Conservation (phyloP, 2,888 invertebrate species). For the Esperia sulphurella region DNA sequence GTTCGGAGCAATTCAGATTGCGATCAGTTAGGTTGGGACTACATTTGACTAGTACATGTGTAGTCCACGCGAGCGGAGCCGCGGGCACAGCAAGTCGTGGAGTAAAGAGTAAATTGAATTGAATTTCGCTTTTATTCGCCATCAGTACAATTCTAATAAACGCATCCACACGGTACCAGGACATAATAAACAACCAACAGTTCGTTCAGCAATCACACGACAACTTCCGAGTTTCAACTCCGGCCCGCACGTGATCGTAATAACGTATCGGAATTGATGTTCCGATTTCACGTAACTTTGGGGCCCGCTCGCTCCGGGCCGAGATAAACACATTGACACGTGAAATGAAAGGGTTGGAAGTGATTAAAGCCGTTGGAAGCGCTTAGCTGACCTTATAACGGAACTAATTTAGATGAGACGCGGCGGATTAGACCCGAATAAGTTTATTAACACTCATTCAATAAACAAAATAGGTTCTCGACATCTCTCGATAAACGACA, state of each 20-base stretch:
- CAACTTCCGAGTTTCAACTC: not conserved
- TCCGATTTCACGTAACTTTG: not conserved
- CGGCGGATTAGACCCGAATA: too few relatives aligned
- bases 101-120: too few relatives aligned
- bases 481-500: too few relatives aligned
- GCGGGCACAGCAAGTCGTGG: too few relatives aligned
- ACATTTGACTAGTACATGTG: too few relatives aligned
- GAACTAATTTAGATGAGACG: not conserved
- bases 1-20: too few relatives aligned
- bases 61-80: too few relatives aligned
- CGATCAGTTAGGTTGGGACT: too few relatives aligned
- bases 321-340: not conserved
- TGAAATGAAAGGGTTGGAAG: not conserved
- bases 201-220: not conserved
- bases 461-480: too few relatives aligned
- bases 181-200: not conserved
- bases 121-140: too few relatives aligned
- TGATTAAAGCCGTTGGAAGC: not conserved
- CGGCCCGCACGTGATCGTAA: not conserved
- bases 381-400: not conserved
- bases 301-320: not conserved
- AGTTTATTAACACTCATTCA: too few relatives aligned
- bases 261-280: not conserved
- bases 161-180: not conserved
- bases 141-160: too few relatives aligned